Percentiles rank a stretch among this genome's conserved stretches.
These are phyloP conservation scores for Mythimna lalbum DNA, from an alignment of 2,888 invertebrate species.

Conservation along the genomic window DNA sequence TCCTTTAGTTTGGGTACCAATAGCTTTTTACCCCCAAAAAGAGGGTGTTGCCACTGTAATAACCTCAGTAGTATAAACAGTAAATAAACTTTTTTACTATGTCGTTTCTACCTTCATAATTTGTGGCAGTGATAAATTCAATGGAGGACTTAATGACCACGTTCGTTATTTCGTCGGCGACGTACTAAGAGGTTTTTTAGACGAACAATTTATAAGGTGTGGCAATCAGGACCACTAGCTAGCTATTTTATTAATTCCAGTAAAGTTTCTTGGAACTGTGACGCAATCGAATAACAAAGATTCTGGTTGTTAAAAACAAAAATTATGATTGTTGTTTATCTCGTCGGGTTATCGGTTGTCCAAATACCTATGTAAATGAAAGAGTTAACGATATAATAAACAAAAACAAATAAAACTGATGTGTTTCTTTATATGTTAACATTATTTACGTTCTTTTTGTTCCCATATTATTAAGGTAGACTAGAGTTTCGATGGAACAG, in stretches of 20 bases:
- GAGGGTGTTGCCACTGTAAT: conserved; percentile 57
- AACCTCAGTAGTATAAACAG: conserved; percentile 65
- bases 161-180: conserved; percentile 69
- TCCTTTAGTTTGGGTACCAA: conserved; percentile 61
- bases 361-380: conserved; percentile 68
- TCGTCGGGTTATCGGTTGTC: conserved; percentile 56
- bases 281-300: conserved; percentile 61
- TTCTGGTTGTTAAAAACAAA: conserved; percentile 51
- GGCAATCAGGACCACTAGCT: conserved; percentile 69
- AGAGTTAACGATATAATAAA: conserved; percentile 54
- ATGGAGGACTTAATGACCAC: conserved; percentile 70
- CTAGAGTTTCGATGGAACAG: conserved; percentile 24
- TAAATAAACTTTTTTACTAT: conserved; percentile 60
- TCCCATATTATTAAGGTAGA: conserved; percentile 36
- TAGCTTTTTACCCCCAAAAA: conserved; percentile 57
- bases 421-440: conserved; percentile 42
- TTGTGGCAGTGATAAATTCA: conserved; percentile 73
- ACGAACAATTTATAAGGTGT: conserved; percentile 69
- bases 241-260: conserved; percentile 68
- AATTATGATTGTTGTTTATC: conserved; percentile 45
- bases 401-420: conserved; percentile 55
- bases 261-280: conserved; percentile 68
- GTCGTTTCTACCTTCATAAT: conserved; percentile 68
- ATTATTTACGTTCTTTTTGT: conserved; percentile 33
- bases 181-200: conserved; percentile 69